Conservation (phyloP, 1,140 invertebrate species). For the Drosophila kohkoa region DNA sequence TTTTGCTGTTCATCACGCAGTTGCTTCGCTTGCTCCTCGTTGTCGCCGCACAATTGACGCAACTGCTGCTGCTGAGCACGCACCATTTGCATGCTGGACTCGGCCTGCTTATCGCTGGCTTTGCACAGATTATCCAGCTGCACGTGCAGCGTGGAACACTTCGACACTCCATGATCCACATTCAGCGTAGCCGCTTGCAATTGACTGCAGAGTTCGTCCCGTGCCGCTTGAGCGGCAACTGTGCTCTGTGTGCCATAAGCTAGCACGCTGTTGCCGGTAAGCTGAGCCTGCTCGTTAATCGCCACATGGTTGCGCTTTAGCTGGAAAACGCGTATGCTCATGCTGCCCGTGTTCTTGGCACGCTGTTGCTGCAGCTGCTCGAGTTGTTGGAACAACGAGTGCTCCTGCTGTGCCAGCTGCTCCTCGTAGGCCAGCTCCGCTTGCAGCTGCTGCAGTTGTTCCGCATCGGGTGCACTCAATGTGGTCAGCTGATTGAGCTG, state of each 20-base stretch:
- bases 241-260: slow-evolving; percentile 37
- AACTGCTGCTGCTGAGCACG: slow-evolving; percentile 23
- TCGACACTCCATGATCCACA: slow-evolving; percentile 57
- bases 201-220: slow-evolving; percentile 46
- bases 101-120: slow-evolving; percentile 43
- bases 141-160: slow-evolving; percentile 63
- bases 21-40: slow-evolving; percentile 32
- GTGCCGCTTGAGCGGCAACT: slow-evolving; percentile 34
- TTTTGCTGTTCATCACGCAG: slow-evolving; percentile 32
- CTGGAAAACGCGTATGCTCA: slow-evolving; percentile 43
- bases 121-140: slow-evolving; percentile 59
- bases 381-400: slow-evolving; percentile 60
- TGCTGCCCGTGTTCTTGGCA: slow-evolving; percentile 49
- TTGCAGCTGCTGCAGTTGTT: slow-evolving; percentile 60
- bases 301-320: slow-evolving; percentile 47
- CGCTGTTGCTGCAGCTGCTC: slow-evolving; percentile 57
- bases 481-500: slow-evolving; percentile 50
- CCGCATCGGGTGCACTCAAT: slow-evolving; percentile 43
- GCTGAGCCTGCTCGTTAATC: slow-evolving; percentile 30
- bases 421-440: slow-evolving; percentile 58
- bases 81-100: slow-evolving; percentile 42
- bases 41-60: slow-evolving; percentile 26
- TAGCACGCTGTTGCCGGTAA: slow-evolving; percentile 38
- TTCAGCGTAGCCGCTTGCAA: slow-evolving; percentile 49
- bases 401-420: slow-evolving; percentile 54